phyloP scores from a whole-genome alignment of 2,113 vertebrate species.

The Strix aluco region DNA sequence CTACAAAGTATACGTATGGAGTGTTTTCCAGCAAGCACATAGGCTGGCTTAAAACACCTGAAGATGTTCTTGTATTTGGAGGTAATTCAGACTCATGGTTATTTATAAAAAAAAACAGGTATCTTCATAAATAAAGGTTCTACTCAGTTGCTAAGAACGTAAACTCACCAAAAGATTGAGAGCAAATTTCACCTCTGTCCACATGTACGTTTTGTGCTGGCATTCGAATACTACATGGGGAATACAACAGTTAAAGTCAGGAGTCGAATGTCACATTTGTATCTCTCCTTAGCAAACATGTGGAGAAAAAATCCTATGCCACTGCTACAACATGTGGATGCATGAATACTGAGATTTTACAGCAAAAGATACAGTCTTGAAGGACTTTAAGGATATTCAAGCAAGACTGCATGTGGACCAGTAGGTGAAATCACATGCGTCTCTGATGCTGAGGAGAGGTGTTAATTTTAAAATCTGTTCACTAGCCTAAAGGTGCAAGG shows the following conservation, averaged over 20 bases:
- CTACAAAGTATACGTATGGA: not conserved
- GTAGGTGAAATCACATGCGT: not conserved
- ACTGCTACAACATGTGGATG: not conserved
- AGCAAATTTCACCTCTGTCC: not conserved
- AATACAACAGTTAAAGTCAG: not conserved
- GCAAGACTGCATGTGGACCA: not conserved
- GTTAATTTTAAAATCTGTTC: conserved; percentile 56
- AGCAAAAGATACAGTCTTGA: not conserved
- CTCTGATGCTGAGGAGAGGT: not conserved
- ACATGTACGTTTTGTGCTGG: not conserved
- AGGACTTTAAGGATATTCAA: not conserved
- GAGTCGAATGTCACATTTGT: not conserved
- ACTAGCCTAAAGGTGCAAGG: not conserved
- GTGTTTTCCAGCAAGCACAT: not conserved
- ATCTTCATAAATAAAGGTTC: not conserved
- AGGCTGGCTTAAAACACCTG: not conserved
- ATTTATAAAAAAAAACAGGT: not conserved
- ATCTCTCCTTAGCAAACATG: not conserved
- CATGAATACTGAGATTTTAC: not conserved
- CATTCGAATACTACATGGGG: not conserved
- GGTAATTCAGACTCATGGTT: not conserved
- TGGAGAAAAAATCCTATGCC: not conserved
- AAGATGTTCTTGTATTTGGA: not conserved
- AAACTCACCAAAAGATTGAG: not conserved
- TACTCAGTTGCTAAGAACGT: not conserved